Evolutionary conservation across 2,113 vertebrate genomes (phyloP), one percentile per base, ranked within the genome.

Genomic region (Coptodon rendalli): DNA sequence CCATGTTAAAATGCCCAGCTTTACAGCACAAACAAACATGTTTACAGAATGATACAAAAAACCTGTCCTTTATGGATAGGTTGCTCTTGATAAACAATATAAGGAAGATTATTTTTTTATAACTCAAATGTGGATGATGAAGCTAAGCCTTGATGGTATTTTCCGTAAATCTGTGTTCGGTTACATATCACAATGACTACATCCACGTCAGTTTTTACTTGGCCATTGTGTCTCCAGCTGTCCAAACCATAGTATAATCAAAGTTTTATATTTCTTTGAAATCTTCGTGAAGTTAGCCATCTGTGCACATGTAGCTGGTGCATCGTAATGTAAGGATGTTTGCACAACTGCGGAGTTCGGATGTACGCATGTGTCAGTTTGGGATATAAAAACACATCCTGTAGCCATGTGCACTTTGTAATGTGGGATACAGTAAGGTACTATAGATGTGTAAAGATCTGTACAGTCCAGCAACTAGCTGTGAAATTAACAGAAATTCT

Each of bases 261-360:
- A 68, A 24, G 38, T 43, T 43, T 43, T 9, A 10, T 0, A 43
- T 14, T 71, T 1, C 0, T 43, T 43, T 71, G 0, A 43, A 43
- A 3, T 71, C 38, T 71, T 43, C 0, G 0, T 27, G 66, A 71
- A 1, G 7, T 16, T 24, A 43, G 66, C 38, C 2, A 8, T 9
- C 38, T 71, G 7, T 7, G 7, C 5, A 40, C 36, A 24, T 43
- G 66, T 24, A 43, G 66, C 22, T 3, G 66, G 38, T 45, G 38
- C 38, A 27, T 17, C 2, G 13, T 45, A 73, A 45, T 73, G 38
- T 6, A 71, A 66, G 10, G 61, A 36, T 66, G 17, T 66, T 66
- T 5, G 59, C 31, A 63, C 59, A 63, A 36, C 3, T 0, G 59
- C 0, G 0, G 59, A 1, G 59, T 63, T 36, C 31, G 0, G 1